These are phyloP conservation scores for Clupea harengus DNA, from an alignment of 2,113 vertebrate species.

Conservation along the genomic window DNA sequence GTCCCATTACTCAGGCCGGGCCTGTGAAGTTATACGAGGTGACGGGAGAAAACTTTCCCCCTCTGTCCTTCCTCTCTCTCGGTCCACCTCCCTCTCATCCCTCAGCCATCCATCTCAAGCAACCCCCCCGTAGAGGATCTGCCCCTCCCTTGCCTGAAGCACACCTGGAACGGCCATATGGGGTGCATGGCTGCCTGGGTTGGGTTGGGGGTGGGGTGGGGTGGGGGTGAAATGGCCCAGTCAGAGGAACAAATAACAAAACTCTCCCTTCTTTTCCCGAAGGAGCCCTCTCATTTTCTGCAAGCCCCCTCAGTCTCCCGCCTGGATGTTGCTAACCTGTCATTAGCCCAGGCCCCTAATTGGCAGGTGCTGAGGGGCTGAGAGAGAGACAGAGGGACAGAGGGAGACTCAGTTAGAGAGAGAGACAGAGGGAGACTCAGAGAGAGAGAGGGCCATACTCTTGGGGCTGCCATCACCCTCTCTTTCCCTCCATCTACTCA, in stretches of 20 bases:
- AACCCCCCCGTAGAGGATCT: not conserved
- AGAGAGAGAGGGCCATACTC: slow-evolving; percentile 43
- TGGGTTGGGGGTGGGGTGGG: not conserved
- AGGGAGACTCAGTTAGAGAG: slow-evolving; percentile 36
- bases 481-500: not conserved
- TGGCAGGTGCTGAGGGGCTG: slow-evolving; percentile 65
- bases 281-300: slow-evolving; percentile 48
- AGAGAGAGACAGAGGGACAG: slow-evolving; percentile 25
- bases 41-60: slow-evolving; percentile 53
- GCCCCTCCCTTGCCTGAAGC: not conserved
- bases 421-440: not conserved
- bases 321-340: slow-evolving; percentile 58
- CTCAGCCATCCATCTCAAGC: not conserved
- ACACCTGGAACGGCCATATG: slow-evolving; percentile 50
- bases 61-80: slow-evolving; percentile 30
- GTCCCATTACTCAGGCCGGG: slow-evolving; percentile 33
- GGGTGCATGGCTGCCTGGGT: not conserved
- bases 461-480: not conserved
- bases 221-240: not conserved
- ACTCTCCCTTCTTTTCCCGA: slow-evolving; percentile 52
- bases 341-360: slow-evolving; percentile 71
- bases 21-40: slow-evolving; percentile 55
- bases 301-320: slow-evolving; percentile 4
- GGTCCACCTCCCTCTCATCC: not conserved
- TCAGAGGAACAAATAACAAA: slow-evolving; percentile 46